Evolutionary conservation across 2,888 invertebrate species (phyloP).

Genomic region (Neoaliturus tenellus): DNA sequence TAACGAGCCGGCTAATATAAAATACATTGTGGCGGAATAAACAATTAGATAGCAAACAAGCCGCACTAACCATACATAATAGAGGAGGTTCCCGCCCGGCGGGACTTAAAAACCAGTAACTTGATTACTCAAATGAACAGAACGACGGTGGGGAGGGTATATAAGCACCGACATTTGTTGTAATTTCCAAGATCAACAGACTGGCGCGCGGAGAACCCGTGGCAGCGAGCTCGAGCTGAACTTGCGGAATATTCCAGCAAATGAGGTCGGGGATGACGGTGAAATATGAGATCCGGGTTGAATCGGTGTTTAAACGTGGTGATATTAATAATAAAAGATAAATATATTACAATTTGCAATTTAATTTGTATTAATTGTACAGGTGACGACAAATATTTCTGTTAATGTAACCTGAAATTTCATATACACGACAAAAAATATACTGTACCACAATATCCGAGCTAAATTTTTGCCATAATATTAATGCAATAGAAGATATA

Average conservation of each 20-base stretch:
- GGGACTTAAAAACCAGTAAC: conserved; percentile 37
- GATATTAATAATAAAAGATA: too few species aligned
- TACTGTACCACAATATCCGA: too few species aligned
- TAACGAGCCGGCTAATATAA: conserved; percentile 23
- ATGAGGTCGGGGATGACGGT: too few species aligned
- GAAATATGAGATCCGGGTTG: too few species aligned
- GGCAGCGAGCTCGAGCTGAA: not conserved
- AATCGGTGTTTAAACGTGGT: too few species aligned
- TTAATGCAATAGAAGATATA: too few species aligned
- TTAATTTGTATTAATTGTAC: too few species aligned
- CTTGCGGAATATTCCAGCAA: not conserved
- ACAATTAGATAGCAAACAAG: not conserved
- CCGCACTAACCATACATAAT: conserved; percentile 23
- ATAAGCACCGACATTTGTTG: conserved; percentile 46
- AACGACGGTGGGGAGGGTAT: not conserved
- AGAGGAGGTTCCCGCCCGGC: not conserved
- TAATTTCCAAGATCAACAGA: conserved; percentile 51
- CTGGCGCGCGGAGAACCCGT: not conserved
- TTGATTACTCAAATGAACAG: conserved; percentile 45
- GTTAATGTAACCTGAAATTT: too few species aligned
- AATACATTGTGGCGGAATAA: conserved; percentile 16
- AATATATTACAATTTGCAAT: too few species aligned
- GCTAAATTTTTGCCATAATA: too few species aligned
- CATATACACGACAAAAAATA: too few species aligned
- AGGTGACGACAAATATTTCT: too few species aligned